phyloP scores from a whole-genome alignment of 2,113 vertebrate species.

The Ceyx margarethae region DNA sequence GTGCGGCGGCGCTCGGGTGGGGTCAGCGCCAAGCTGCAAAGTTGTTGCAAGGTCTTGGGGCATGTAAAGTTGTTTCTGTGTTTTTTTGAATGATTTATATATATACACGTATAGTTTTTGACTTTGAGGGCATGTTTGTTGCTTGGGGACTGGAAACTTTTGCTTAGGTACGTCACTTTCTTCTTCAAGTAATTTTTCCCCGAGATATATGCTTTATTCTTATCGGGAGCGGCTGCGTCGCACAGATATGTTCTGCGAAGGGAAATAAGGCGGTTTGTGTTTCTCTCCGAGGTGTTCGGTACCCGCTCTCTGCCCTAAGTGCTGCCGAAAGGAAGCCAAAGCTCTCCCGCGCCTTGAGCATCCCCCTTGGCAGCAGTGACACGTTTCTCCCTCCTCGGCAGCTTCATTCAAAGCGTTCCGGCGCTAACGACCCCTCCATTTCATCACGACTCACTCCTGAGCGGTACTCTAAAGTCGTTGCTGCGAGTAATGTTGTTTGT shows the following conservation, averaged over 20 bases:
- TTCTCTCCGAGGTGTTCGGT: background rate
- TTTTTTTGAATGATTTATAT: too few species aligned
- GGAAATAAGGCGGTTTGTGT: background rate
- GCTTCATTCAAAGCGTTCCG: background rate
- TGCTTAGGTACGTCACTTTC: background rate
- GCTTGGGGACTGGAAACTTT: slow-evolving; percentile 5
- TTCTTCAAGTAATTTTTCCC: background rate
- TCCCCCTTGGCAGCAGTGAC: background rate
- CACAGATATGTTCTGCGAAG: background rate
- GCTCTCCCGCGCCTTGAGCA: background rate
- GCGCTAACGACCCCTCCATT: background rate
- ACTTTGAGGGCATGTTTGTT: background rate
- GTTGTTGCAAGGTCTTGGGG: background rate
- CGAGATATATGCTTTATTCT: background rate
- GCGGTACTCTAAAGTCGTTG: background rate
- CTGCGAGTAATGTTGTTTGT: rapidly evolving
- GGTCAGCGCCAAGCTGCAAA: background rate
- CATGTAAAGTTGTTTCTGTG: background rate
- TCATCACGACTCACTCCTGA: rapidly evolving
- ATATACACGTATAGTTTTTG: too few species aligned
- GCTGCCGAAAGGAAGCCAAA: background rate
- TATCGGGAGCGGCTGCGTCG: slow-evolving; percentile 26
- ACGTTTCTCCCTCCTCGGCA: background rate
- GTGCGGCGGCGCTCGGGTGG: background rate
- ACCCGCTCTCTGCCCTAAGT: rapidly evolving